Percentiles rank a stretch among this genome's conserved stretches.
Conservation (phyloP, 2,797 vertebrate genomes). For the Remorina albescens region DNA sequence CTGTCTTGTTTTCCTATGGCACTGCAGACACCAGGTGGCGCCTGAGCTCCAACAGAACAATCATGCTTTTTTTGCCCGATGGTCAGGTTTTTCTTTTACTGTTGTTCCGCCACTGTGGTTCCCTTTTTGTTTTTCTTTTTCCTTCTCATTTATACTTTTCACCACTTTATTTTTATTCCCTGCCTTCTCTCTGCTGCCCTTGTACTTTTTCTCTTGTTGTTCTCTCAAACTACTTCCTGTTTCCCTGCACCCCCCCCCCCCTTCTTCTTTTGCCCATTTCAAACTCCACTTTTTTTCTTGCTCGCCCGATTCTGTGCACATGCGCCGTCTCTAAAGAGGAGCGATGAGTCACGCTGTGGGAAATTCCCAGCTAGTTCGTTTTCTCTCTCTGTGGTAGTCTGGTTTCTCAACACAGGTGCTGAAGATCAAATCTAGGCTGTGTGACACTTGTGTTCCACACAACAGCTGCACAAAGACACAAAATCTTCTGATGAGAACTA, state of each 20-base stretch:
- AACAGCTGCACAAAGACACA: slow-evolving; percentile 62
- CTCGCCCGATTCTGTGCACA: slow-evolving; percentile 69
- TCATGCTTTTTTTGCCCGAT: slow-evolving; percentile 6
- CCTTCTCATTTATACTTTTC: slow-evolving; percentile 1
- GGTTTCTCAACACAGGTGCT: slow-evolving; percentile 80
- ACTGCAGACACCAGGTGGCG: slow-evolving; percentile 79
- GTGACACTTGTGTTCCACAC: slow-evolving; percentile 72
- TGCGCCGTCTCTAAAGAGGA: slow-evolving; percentile 65
- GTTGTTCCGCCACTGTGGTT: slow-evolving; percentile 20
- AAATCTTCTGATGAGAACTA: slow-evolving; percentile 41
- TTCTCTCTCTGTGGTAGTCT: slow-evolving; percentile 64
- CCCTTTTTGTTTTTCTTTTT: slow-evolving; percentile 46
- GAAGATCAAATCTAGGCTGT: slow-evolving; percentile 65
- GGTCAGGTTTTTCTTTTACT: slow-evolving; percentile 2
- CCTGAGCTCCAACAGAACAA: slow-evolving; percentile 42
- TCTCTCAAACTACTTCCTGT: slow-evolving; percentile 59
- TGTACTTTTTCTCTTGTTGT: slow-evolving; percentile 29
- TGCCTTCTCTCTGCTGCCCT: slow-evolving; percentile 31
- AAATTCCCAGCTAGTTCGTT: slow-evolving; percentile 83
- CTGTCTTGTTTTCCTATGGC: slow-evolving; percentile 3
- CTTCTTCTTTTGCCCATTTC: slow-evolving; percentile 29
- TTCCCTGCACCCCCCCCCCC: slow-evolving; percentile 38
- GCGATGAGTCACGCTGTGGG: slow-evolving; percentile 85
- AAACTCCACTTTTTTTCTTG: slow-evolving; percentile 43
- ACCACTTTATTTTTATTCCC: slow-evolving; percentile 19